Base-by-base conservation (phyloP, 2,797 vertebrate genomes). In the Pelodytes ibericus region DNA sequence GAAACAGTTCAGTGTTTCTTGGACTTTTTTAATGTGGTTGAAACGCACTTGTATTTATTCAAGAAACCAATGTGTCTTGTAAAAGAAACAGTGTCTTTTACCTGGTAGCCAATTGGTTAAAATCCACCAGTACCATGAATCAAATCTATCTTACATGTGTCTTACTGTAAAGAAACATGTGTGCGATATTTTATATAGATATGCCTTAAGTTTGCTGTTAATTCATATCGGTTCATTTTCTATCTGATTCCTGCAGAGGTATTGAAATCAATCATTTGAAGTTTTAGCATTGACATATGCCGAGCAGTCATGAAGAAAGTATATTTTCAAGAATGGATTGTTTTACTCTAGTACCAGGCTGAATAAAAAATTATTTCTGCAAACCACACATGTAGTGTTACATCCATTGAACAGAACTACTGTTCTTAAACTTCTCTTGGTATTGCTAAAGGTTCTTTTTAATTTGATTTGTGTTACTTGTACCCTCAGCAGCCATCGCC, bases 181-280 rank as follows among this genome's bases (percentile, higher is more conserved):
- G 64, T 68, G 73, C 20, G 16, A 49, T 68, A 4, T 59, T 74
- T 61, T 9, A 61, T 53, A 68, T n/a, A n/a, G n/a, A n/a, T 39
- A 67, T 6, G 18, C 24, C 16, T 73, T 9, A 59, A 61, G 73
- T 53, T 75, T 75, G 73, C 65, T 69, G 41, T 59, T 75, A 27
- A 60, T 51, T 60, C n/a, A 30, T 57, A 22, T 51, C 56, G 61
- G 16, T 61, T 70, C 62, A 41, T 69, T 69, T 75, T 75, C 56
- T 39, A 75, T 75, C 61, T 27, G 10, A 74, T 36, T 53, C 24
- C 16, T 39, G 15, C 59, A 53, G 9, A 26, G 3, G 30, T n/a
- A 56, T 41, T 26, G 39, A 31, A 24, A 18, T 22, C 15, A 25
- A 2, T 3, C n/a, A 63, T 36, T 15, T 18, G 64, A 73, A 56